Evolutionary conservation across 2,797 vertebrate genomes (phyloP), one percentile per base, ranked within the genome.

Genomic region (Danio choprae): DNA sequence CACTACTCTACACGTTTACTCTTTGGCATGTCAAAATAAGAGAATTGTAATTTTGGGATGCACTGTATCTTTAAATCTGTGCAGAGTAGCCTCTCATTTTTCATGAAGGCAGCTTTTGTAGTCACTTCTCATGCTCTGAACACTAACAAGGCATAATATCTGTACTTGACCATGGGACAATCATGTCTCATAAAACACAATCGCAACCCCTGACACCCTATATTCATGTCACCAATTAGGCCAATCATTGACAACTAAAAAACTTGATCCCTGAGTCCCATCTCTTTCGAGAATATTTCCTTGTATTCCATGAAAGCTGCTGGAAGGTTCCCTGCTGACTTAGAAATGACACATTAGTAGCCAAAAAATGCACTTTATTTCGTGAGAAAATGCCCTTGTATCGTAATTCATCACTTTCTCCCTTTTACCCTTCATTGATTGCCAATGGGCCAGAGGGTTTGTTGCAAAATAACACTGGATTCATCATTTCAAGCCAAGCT

Each of bases 361-460:
- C 79, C 79, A 78, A 67, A 83, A 74, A 50, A 68, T 68, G 63
- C 50, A 70, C 81, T 83, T 81, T 83, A 60, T 76, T 81, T 84
- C 64, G 18, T 84, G 69, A 79, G 76, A 84, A 86, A 81, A 81
- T 62, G 60, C 67, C 82, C 80, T 83, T 73, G 70, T 73, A 74
- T 62, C 69, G 5, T 79, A 62, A 79, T 82, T 64, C 60, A 58
- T 69, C 68, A 70, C 74, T 64, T 78, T 60, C 59, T 65, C 51
- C 58, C 85, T 79, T 77, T 83, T 62, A 73, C 81, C 75, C 82
- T 53, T 74, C 83, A 86, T 84, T 85, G 81, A 81, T 88, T 72
- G 80, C 43, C 67, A 74, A 59, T 62, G 74, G 86, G 86, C 79
- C 84, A 78, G 75, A 64, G 55, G 77, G 51, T 40, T 43, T 70